Conservation (phyloP, 2,113 vertebrate species). For the western clawed frog (Xenopus tropicalis) region DNA sequence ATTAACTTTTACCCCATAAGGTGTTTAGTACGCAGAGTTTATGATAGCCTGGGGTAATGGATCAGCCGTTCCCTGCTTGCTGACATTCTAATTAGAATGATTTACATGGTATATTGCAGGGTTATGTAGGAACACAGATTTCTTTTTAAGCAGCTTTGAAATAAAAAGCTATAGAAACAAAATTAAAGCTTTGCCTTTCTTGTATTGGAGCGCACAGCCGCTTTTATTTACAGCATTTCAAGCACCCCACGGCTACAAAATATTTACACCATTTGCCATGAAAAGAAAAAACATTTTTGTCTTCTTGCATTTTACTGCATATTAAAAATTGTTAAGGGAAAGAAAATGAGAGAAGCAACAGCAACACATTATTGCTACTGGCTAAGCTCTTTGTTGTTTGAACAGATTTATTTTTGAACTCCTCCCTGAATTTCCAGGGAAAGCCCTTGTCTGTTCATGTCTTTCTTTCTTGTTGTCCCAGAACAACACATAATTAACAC, state of each 20-base stretch:
- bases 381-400: neutral
- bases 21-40: conserved; percentile 18
- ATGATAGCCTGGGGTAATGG: conserved; percentile 21
- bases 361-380: neutral
- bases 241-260: no score
- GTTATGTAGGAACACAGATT: neutral
- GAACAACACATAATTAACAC: no score
- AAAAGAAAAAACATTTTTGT: neutral
- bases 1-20: conserved; percentile 39
- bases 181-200: no score
- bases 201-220: no score
- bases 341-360: neutral
- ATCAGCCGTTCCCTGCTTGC: conserved; percentile 10
- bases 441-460: no score
- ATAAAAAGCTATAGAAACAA: no score
- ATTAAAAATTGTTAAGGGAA: neutral
- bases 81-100: conserved; percentile 37
- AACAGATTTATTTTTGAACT: neutral
- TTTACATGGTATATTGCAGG: conserved; percentile 28
- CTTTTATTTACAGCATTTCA: no score
- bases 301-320: no score
- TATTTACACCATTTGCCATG: neutral
- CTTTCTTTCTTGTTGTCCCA: no score
- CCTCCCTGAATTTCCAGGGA: no score
- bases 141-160: neutral